phyloP scores from a whole-genome alignment of 2,888 invertebrate genomes.

The Synanthedon andrenaeformis region DNA sequence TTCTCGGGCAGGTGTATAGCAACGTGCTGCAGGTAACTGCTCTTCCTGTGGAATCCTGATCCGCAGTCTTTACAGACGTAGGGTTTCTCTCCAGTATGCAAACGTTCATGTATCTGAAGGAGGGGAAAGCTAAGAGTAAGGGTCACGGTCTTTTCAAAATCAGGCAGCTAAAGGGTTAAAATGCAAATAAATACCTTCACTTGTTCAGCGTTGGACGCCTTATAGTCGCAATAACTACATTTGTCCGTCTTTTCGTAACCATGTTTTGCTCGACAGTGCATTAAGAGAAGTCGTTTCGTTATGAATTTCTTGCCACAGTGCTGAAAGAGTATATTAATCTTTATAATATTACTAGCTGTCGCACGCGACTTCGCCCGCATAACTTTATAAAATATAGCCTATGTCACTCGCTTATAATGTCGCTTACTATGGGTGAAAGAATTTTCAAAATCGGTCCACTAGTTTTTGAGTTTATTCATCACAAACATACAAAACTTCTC shows the following conservation, averaged over 20 bases:
- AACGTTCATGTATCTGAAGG: slow-evolving; percentile 21
- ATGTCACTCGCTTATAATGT: no score
- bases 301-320: slow-evolving; percentile 56
- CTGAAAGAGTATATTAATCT: slow-evolving; percentile 14
- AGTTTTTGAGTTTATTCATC: no score
- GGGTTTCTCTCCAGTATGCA: slow-evolving; percentile 91
- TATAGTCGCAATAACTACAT: slow-evolving; percentile 45
- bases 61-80: slow-evolving; percentile 96
- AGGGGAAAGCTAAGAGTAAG: not conserved
- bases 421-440: no score
- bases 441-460: no score
- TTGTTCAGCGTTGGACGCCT: slow-evolving; percentile 42
- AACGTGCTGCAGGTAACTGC: slow-evolving; percentile 49
- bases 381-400: no score
- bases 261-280: slow-evolving; percentile 50
- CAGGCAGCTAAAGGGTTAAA: no score
- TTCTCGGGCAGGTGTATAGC: slow-evolving; percentile 55
- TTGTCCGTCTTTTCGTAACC: slow-evolving; percentile 52
- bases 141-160: no score
- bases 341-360: not conserved
- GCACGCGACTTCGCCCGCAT: no score
- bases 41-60: slow-evolving; percentile 47
- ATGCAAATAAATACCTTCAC: slow-evolving; percentile 4
- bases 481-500: no score
- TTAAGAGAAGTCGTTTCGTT: slow-evolving; percentile 33